Evolutionary conservation across 2,797 vertebrate species (phyloP), one percentile per base, ranked within the genome.

Genomic region (Ceryle rudis): DNA sequence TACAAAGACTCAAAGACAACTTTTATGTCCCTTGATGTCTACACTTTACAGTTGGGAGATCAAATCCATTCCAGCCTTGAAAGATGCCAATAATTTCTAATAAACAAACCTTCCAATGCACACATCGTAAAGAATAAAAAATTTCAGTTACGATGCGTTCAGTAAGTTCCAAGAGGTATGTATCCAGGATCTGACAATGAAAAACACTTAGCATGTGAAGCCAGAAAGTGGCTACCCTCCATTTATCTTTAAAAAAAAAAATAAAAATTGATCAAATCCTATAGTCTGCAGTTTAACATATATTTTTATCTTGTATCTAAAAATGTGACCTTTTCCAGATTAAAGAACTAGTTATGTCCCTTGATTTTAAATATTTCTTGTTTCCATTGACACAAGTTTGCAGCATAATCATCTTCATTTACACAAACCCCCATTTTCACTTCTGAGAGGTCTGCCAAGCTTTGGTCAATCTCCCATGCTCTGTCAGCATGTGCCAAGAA

Each of bases 401-500:
- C 33, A 60, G 15, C n/a, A 84, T 66, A 71, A 81, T 82, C 21
- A 52, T 67, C 72, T 60, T 91, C 62, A 46, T 92, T 88, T 96
- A 77, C 39, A 25, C 12, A 90, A 89, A 72, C 20, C 6, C 28
- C 72, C 52, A 81, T 11, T 95, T 81, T 74, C 47, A 93, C 77
- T 90, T 83, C 64, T 93, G 33, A 83, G 74, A 64, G 69, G 91
- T 82, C 78, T 95, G 81, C 72, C 87, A 97, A 97, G 61, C 61
- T 18, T 12, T 58, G 42, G 58, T 94, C 83, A 84, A 67, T 79
- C 61, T 95, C 65, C 61, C 86, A 78, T 41, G 86, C 54, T 95
- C 89, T 74, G 83, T 90, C 87, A 91, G 87, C 46, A 80, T 41
- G 78, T 69, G 52, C 95, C 82, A 97, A 94, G 31, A 46, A 46